phyloP scores from a whole-genome alignment of 2,113 vertebrate species.

The Oryzias javanicus region DNA sequence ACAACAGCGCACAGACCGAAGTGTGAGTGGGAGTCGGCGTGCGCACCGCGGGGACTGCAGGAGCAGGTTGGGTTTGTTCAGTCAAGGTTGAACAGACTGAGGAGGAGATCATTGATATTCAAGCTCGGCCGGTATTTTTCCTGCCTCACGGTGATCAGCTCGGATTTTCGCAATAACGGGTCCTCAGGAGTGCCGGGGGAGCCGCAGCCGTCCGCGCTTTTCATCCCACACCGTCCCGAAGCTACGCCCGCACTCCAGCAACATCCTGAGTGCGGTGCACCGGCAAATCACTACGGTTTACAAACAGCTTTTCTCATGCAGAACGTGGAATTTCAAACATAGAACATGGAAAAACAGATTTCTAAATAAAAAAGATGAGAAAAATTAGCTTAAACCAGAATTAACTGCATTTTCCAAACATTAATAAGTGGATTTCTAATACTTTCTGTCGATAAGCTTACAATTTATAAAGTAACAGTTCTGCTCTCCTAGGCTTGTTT shows the following conservation, averaged over 20 bases:
- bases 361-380: background rate
- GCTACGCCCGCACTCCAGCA: constrained; percentile 60
- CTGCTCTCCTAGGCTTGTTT: too few relatives aligned
- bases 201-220: constrained; percentile 58
- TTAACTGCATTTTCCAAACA: too few relatives aligned
- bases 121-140: constrained; percentile 55
- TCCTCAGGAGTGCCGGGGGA: constrained; percentile 61
- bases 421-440: too few relatives aligned
- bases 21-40: constrained; percentile 53
- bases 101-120: constrained; percentile 69
- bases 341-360: background rate
- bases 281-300: constrained; percentile 64
- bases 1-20: constrained; percentile 38
- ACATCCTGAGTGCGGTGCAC: constrained; percentile 62
- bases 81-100: constrained; percentile 58
- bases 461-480: too few relatives aligned
- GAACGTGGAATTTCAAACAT: constrained; percentile 38
- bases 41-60: constrained; percentile 46
- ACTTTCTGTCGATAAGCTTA: too few relatives aligned
- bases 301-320: constrained; percentile 53
- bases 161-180: constrained; percentile 45
- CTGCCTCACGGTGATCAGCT: constrained; percentile 63
- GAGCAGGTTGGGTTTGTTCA: constrained; percentile 35
- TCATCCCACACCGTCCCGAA: constrained; percentile 71
- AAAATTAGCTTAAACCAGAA: too few relatives aligned